Evolutionary conservation across 2,797 vertebrate genomes (phyloP), one percentile per base, ranked within the genome.

Genomic region (Manis crassicaudata): DNA sequence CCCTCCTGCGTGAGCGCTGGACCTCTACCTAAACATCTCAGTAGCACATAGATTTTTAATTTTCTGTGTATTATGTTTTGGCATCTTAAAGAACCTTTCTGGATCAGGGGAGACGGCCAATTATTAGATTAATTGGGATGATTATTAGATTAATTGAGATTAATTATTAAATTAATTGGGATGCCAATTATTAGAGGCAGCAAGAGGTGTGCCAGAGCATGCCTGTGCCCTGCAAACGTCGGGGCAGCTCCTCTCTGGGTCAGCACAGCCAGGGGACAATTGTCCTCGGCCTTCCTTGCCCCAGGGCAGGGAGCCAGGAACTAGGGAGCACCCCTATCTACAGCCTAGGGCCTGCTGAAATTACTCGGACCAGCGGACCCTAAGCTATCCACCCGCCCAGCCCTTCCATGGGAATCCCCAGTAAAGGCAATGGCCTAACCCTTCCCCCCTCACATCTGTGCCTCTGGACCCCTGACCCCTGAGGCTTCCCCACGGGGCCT

Each of bases 21-120:
- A 17, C 68, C 35, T 56, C 9, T 60, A 46, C 68, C 63, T 12
- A 0, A 23, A 67, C 10, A 7, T 63, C 81, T 62, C 63, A 10
- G 46, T 11, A 16, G 5, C 6, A 0, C 3, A 32, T 2, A 10
- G 3, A 4, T 32, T 17, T 21, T 23, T 0, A 65, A 9, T 10
- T 67, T 54, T 84, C 58, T 65, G 46, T 35, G 32, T 4, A 7
- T 8, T 7, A 46, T 12, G 11, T 23, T 9, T 17, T 54, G 18
- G n/a, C n/a, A 43, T 13, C 46, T 65, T 43, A 37, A 21, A 50
- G 25, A 63, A 27, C 52, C 27, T 43, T 52, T 88, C 56, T 29
- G 35, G 27, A 4, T 35, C 46, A 29, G 8, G 35, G 43, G 7
- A 80, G n/a, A 63, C n/a, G n/a, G n/a, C 46, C 92, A 62, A 16